Conservation (phyloP, 2,888 invertebrate genomes). For the Drosophila conformis region DNA sequence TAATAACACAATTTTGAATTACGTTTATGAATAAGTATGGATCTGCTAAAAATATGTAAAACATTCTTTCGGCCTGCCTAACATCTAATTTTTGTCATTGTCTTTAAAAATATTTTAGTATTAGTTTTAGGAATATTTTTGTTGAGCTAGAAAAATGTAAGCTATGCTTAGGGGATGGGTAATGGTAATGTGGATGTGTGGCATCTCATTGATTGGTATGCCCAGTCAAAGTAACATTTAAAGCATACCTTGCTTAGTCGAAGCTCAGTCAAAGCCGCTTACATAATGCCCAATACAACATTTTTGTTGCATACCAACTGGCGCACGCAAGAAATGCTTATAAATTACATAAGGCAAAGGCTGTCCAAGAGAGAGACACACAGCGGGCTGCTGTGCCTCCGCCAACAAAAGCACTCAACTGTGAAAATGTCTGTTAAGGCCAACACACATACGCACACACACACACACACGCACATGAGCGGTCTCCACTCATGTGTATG, state of each 20-base stretch:
- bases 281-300: constrained; percentile 61
- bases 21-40: background rate
- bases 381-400: constrained; percentile 41
- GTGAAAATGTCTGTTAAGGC: constrained; percentile 81
- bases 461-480: constrained; percentile 30
- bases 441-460: constrained; percentile 58
- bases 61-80: background rate
- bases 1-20: background rate
- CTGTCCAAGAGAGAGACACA: constrained; percentile 4
- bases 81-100: constrained; percentile 3
- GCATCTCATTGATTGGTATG: constrained; percentile 50
- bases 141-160: constrained; percentile 9
- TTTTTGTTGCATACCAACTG: constrained; percentile 72
- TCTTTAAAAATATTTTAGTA: background rate
- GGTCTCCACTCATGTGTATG: constrained; percentile 60
- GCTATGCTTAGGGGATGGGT: background rate
- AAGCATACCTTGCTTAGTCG: constrained; percentile 53
- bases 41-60: background rate
- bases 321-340: constrained; percentile 71
- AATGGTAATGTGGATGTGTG: background rate
- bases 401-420: constrained; percentile 76
- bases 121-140: constrained; percentile 16
- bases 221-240: constrained; percentile 46
- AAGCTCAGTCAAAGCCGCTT: constrained; percentile 50
- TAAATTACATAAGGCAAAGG: constrained; percentile 69